Conservation (phyloP, 2,888 invertebrate genomes). For the Gari tellinella region DNA sequence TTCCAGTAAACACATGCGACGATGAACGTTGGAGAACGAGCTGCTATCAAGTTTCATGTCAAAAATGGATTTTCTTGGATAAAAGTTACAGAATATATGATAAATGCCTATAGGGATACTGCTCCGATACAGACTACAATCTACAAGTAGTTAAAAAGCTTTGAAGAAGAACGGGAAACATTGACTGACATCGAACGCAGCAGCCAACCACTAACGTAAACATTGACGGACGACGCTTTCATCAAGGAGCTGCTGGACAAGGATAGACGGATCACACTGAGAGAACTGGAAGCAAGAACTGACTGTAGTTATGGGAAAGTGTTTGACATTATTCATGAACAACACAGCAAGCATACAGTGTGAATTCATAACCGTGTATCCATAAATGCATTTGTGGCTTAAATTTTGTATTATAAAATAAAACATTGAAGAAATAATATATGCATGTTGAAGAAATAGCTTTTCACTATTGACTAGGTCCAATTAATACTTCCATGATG, state of each 20-base stretch:
- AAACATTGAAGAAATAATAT: too few relatives aligned
- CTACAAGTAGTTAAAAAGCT: background rate
- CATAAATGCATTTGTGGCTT: too few relatives aligned
- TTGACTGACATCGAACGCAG: constrained; percentile 1
- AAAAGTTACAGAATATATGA: constrained; percentile 5
- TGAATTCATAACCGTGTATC: too few relatives aligned
- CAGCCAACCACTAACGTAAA: background rate
- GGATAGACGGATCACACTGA: constrained; percentile 8
- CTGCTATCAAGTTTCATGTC: constrained; percentile 5
- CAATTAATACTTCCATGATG: too few relatives aligned
- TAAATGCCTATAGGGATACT: constrained; percentile 7
- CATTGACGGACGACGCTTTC: constrained; percentile 1
- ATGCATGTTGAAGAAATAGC: too few relatives aligned
- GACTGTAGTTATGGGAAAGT: too few relatives aligned
- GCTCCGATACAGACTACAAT: constrained; percentile 2
- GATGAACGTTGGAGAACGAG: constrained; percentile 3
- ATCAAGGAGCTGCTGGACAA: constrained; percentile 11
- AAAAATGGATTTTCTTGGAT: constrained; percentile 10
- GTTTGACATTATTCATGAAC: too few relatives aligned
- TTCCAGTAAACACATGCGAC: constrained; percentile 6
- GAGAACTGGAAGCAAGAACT: too few relatives aligned
- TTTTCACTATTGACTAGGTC: too few relatives aligned
- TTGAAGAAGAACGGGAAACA: constrained; percentile 6
- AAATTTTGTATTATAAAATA: too few relatives aligned
- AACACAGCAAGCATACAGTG: too few relatives aligned